Evolutionary conservation across 2,113 vertebrate species (phyloP), one percentile per base, ranked within the genome.

Genomic region (Spheniscus mendiculus): DNA sequence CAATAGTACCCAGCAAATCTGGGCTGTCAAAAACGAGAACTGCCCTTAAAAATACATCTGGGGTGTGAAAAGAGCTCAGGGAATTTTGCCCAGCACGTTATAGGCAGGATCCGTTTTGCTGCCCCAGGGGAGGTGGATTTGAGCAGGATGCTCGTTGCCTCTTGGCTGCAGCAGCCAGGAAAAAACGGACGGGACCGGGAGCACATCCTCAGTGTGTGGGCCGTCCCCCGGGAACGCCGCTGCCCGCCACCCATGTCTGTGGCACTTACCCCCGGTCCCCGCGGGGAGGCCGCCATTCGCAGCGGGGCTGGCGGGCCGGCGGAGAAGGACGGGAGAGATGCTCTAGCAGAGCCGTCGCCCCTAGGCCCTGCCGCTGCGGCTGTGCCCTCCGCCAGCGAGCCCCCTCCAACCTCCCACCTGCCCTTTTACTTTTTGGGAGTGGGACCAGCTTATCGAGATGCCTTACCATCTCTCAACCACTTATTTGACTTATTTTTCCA

Each of bases 241-340:
- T 34, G 38, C 83, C 74, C 30, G 6, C 11, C 50, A 29, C 47
- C 27, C 18, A 0, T 3, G 0, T 11, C 50, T 12, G 6, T 15
- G 1, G 6, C 62, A 98, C 99, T 99, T 98, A 99, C 99, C 97
- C 97, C 98, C 0, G 98, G 99, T 74, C 99, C 99, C 88, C 45
- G 97, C 3, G 98, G 98, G 49, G 98, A 98, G 16, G 79, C 17
- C 0, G 50, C 73, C 19, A 29, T 79, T 27, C 5, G 81, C 56
- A 40, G 45, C 1, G 12, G 59, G 26, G 74, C 49, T 0, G 49
- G 26, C 0, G 47, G 55, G 67, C 90, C 98, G 98, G 79, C 3
- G 1, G 56, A 77, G 83, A 96, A 74, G 56, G 78, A 95, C 1
- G 1, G 25, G 29, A 73, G 25, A 65, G 76, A 83, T 25, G 45